Base-by-base conservation (phyloP, 2,888 invertebrate species). In the Ophioninae sp. region DNA sequence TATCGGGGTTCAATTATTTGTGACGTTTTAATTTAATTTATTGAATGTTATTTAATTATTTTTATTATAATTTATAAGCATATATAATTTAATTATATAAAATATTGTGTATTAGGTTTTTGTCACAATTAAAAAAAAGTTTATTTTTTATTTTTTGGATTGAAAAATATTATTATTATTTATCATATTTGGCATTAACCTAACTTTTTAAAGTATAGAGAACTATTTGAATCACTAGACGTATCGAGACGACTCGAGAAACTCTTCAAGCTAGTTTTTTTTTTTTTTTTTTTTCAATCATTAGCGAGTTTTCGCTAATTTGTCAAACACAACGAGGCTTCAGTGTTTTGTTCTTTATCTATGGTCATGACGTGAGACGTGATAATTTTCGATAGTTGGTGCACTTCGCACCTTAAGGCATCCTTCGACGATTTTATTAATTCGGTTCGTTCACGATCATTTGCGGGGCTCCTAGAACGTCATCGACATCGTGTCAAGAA, bases 261-360 rank as follows among this genome's bases (percentile, higher is more conserved):
- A 13, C 44, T 23, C 23, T 37, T 7, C 50, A 65, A 65, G 21
- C 30, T 30, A 30, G 1, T 30, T 30, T 30, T 30, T 30, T 30
- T 30, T 30, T 30, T 30, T 30, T 30, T 30, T 30, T 30, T 1
- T 30, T 30, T 30, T 30, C 30, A 30, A 30, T 79, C 75, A 75
- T 84, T 84, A 84, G 72, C 64, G 72, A 56, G 67, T 57, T 8
- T 72, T 68, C 62, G 21, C 79, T 84, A 84, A 84, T 84, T 81
- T 75, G 72, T 67, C 44, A 37, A 75, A 41, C 56, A 76, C 67
- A 67, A 78, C 73, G 74, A 39, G 65, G 44, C 70, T 67, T 65
- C 64, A 17, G 50, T 56, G 50, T 83, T 73, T 74, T 65, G 79
- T 73, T 64, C 69, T 68, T 70, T 56, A 67, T 75, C 74, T 70